A percentile compares a stretch with the other conserved stretches of the same genome.
phyloP scores from a whole-genome alignment of 2,797 vertebrate genomes.

The Centroberyx gerrardi region DNA sequence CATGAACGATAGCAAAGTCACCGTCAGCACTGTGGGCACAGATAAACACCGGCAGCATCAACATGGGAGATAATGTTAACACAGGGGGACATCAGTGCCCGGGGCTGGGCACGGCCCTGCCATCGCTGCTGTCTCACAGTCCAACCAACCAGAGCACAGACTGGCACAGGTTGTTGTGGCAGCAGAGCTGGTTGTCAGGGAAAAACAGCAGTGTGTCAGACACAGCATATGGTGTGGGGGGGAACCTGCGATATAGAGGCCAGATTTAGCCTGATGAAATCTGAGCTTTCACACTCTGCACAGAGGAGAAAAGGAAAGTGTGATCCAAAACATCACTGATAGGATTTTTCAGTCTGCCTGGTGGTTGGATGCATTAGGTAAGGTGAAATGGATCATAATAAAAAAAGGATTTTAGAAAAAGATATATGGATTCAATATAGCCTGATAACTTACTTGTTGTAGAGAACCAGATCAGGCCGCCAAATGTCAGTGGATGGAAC shows the following conservation, averaged over 20 bases:
- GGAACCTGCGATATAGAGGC: constrained; percentile 45
- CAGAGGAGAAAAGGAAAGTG: constrained; percentile 34
- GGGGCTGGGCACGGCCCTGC: constrained; percentile 46
- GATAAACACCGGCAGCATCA: constrained; percentile 49
- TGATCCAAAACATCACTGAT: constrained; percentile 50
- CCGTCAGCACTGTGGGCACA: constrained; percentile 90
- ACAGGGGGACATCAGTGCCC: constrained; percentile 58
- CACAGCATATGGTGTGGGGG: constrained; percentile 70
- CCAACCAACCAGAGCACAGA: constrained; percentile 61
- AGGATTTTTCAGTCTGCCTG: constrained; percentile 47
- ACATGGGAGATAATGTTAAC: constrained; percentile 55
- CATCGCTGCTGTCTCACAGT: constrained; percentile 22
- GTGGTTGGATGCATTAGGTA: constrained; percentile 13
- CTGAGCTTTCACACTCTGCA: constrained; percentile 66
- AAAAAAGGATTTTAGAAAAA: constrained; percentile 11
- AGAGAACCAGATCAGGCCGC: constrained; percentile 94
- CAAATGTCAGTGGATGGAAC: constrained; percentile 93
- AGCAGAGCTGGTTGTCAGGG: constrained; percentile 72
- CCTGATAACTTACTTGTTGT: constrained; percentile 91
- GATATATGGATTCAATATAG: constrained; percentile 32
- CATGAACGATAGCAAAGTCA: constrained; percentile 95
- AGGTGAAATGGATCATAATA: constrained; percentile 10
- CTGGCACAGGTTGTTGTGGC: constrained; percentile 62
- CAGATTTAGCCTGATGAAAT: constrained; percentile 80
- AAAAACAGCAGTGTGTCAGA: constrained; percentile 68